Percentiles rank a stretch among this genome's conserved stretches.
phyloP scores from a whole-genome alignment of 2,888 invertebrate genomes.

The Epirrhoe tristata region DNA sequence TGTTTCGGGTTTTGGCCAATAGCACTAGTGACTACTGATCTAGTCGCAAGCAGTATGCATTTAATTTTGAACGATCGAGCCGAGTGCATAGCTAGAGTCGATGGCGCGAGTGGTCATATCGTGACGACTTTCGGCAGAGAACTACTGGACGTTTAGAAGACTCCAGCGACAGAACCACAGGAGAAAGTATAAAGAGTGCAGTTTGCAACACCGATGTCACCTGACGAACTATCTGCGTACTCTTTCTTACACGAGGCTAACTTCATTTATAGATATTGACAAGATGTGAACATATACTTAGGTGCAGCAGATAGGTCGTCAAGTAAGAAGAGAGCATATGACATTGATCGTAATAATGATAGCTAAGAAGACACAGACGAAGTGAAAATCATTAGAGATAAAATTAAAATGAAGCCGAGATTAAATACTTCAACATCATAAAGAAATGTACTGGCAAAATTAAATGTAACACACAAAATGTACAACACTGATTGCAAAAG shows the following conservation, averaged over 20 bases:
- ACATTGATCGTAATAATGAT: conserved; percentile 78
- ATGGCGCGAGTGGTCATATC: conserved; percentile 79
- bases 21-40: conserved; percentile 84
- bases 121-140: conserved; percentile 73
- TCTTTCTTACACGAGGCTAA: background rate
- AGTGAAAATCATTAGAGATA: conserved; percentile 71
- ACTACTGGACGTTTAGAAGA: conserved; percentile 77
- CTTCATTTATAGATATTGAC: background rate
- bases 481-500: conserved; percentile 83
- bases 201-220: conserved; percentile 84
- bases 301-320: conserved; percentile 62
- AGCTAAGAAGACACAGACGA: conserved; percentile 82
- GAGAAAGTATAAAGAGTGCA: conserved; percentile 85
- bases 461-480: conserved; percentile 76
- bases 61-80: conserved; percentile 82
- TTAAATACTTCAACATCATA: conserved; percentile 69
- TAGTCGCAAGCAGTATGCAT: conserved; percentile 85
- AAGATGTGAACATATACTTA: background rate
- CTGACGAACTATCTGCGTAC: conserved; percentile 63
- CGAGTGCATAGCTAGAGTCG: conserved; percentile 82
- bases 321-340: conserved; percentile 77
- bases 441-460: conserved; percentile 73
- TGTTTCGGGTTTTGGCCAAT: conserved; percentile 82
- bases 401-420: conserved; percentile 75
- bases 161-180: conserved; percentile 83